Base-by-base conservation (phyloP, 1,140 invertebrate genomes). In the Piezodorus guildinii region DNA sequence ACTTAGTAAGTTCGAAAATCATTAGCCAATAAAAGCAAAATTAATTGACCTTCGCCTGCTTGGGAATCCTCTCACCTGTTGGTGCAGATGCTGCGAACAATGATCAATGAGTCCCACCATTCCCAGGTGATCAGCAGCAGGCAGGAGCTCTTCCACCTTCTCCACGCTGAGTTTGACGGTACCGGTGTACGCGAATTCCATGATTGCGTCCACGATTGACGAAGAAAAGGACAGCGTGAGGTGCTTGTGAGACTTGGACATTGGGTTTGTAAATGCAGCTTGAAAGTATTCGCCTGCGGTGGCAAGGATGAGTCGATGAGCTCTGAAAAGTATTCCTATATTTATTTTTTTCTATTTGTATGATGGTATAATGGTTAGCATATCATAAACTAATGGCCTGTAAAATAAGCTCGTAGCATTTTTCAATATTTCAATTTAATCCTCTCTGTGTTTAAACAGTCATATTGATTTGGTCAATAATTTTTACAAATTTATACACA, bases 151-250 rank as follows among this genome's bases (percentile, higher is more conserved):
- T 73, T 84, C 79, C 4, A 86, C 83, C 69, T 84, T 86, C 30
- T 78, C 77, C 6, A 73, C 70, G 2, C 75, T 80, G 44, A 86
- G 77, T 17, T 70, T 65, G 68, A 84, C 84, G 23, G 74, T 74
- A 43, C 83, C 80, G 12, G 83, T 84, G 71, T 87, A 87, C 0
- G 81, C 82, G 70, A 80, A 86, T 66, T 87, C 81, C 27, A 87
- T 73, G 59, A 86, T 79, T 15, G 76, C 72, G n/a, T 73, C 67
- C 68, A 79, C 69, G 10, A 75, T 69, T 15, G 76, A 70, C 4
- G 71, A 66, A 3, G 71, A 63, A 9, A 76, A 70, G 0, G 72
- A 63, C 68, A 74, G 72, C 64, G 78, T 77, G 12, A 67, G 25
- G 5, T 54, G 65, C 12, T 39, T 39, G 12, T 39, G 34, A 39